Evolutionary conservation across 2,797 vertebrate genomes (phyloP).

Genomic region (Hydrophis major): DNA sequence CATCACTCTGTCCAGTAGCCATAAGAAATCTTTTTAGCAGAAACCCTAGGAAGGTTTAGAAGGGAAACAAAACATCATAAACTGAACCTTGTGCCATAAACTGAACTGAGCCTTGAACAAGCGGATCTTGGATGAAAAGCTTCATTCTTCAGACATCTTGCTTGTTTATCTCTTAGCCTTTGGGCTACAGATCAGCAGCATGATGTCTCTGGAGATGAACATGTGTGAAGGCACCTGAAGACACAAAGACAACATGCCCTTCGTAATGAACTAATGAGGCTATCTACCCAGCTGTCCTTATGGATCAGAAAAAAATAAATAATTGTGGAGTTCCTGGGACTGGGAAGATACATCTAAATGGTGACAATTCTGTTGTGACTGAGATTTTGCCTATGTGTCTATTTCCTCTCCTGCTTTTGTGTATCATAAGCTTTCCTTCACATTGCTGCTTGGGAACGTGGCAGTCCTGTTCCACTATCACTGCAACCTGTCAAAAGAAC

Average conservation of each 20-base stretch:
- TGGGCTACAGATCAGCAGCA: background rate
- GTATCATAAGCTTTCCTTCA: slow-evolving; percentile 47
- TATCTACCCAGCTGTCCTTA: background rate
- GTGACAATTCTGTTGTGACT: slow-evolving; percentile 57
- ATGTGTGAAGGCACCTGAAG: background rate
- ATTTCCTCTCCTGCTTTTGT: slow-evolving; percentile 9
- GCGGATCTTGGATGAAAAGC: background rate
- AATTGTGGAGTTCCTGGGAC: background rate
- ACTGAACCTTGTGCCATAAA: background rate
- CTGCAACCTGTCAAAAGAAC: slow-evolving; percentile 54
- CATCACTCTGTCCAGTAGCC: background rate
- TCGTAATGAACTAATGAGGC: background rate
- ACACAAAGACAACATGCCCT: background rate
- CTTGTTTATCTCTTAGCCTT: background rate
- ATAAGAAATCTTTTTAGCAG: background rate
- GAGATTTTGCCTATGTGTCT: slow-evolving; percentile 57
- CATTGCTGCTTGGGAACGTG: slow-evolving; percentile 41
- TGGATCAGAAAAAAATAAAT: background rate
- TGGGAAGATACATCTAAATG: slow-evolving; percentile 3
- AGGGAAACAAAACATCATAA: background rate
- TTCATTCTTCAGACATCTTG: background rate
- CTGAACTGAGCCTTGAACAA: background rate
- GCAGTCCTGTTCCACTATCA: slow-evolving; percentile 54
- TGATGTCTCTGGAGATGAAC: background rate
- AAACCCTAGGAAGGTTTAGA: background rate